A percentile compares a stretch with the other conserved stretches of the same genome.
Evolutionary conservation across 1,140 invertebrate species (phyloP).

Genomic region (Yoshiicerus persimilis): DNA sequence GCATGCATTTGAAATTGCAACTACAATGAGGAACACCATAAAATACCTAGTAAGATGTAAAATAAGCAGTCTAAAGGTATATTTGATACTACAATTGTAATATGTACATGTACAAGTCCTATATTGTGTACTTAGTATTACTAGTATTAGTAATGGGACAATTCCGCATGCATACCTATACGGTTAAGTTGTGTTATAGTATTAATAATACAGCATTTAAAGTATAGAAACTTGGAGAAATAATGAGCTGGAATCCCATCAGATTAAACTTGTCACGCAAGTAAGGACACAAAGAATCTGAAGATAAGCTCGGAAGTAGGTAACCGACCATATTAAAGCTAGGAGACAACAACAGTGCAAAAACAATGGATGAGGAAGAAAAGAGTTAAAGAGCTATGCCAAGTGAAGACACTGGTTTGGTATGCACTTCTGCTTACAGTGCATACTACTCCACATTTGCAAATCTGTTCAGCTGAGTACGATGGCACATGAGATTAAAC

Average conservation of each 20-base stretch:
- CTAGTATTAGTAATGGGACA: background rate
- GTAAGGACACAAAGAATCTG: background rate
- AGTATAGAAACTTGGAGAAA: background rate
- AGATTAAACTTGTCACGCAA: conserved; percentile 22
- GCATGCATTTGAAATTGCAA: background rate
- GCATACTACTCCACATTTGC: background rate
- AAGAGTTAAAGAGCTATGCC: background rate
- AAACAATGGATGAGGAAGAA: background rate
- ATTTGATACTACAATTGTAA: too few species aligned
- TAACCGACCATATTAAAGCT: background rate
- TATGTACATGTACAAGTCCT: too few species aligned
- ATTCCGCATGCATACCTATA: background rate
- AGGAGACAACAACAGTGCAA: background rate
- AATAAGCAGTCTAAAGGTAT: background rate
- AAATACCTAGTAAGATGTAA: background rate
- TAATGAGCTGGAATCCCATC: conserved; percentile 14
- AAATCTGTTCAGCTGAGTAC: background rate
- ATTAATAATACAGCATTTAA: background rate
- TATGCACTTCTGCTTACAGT: background rate
- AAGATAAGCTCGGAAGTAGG: background rate
- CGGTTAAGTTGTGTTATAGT: background rate
- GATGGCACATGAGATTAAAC: background rate
- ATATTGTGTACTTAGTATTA: background rate
- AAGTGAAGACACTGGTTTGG: background rate
- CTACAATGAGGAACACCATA: background rate